These are phyloP conservation scores for Diachrysia chrysitis DNA, from an alignment of 2,888 invertebrate species.

Conservation along the genomic window DNA sequence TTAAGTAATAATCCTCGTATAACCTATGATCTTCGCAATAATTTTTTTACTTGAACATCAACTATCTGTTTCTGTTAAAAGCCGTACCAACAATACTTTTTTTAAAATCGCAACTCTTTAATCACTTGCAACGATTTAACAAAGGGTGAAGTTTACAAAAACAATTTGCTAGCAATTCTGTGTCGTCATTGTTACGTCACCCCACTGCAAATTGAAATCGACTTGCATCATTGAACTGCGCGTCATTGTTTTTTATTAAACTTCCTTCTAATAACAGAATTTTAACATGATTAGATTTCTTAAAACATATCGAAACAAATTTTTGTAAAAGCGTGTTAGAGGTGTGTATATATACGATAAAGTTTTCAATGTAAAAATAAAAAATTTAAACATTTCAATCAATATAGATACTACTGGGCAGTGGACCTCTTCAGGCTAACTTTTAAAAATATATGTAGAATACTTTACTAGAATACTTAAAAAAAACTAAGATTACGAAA, in stretches of 20 bases:
- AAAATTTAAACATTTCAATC: too few species aligned
- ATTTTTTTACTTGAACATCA: not conserved
- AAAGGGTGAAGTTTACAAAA: constrained; percentile 76
- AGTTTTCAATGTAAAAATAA: too few species aligned
- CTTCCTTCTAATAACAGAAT: constrained; percentile 17
- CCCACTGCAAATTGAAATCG: constrained; percentile 77
- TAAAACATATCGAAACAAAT: not conserved
- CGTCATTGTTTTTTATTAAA: constrained; percentile 47
- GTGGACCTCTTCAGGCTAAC: too few species aligned
- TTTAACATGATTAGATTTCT: too few species aligned
- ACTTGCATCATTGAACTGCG: constrained; percentile 76
- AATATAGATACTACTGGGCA: too few species aligned
- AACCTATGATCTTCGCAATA: not conserved
- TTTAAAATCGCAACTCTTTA: constrained; percentile 46
- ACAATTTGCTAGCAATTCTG: constrained; percentile 80
- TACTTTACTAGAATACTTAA: too few species aligned
- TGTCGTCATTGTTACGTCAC: constrained; percentile 74
- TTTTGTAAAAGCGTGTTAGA: too few species aligned
- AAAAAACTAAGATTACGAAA: too few species aligned
- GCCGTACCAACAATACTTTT: not conserved
- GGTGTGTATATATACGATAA: too few species aligned
- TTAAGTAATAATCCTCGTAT: not conserved
- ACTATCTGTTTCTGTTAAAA: not conserved
- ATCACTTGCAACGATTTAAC: constrained; percentile 54
- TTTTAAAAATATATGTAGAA: too few species aligned